Conservation (phyloP, 2,113 vertebrate genomes). For the Regulus satrapa region DNA sequence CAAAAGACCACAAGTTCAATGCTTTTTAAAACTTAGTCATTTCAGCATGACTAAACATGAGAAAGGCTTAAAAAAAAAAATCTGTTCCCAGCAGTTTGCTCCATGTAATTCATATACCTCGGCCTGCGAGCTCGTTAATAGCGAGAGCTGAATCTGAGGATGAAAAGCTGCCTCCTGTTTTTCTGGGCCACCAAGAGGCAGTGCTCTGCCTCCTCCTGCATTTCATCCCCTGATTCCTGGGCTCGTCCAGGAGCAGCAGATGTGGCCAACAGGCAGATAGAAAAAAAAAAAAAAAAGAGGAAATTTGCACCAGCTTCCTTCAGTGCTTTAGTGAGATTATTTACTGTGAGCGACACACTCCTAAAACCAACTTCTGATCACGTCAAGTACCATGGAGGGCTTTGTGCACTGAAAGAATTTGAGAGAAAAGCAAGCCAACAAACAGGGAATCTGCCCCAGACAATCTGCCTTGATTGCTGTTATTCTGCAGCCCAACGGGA, state of each 20-base stretch:
- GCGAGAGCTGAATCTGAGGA: not conserved
- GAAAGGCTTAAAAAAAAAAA: not conserved
- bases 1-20: not conserved
- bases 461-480: not conserved
- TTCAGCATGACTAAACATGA: constrained; percentile 6
- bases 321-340: not conserved
- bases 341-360: not conserved
- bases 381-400: not conserved
- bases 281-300: not conserved
- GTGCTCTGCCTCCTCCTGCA: not conserved
- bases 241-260: not conserved
- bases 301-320: not conserved
- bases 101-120: not conserved
- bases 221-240: not conserved
- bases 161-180: not conserved
- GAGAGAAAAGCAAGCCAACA: not conserved
- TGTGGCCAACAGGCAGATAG: not conserved
- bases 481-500: not conserved
- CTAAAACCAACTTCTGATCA: not conserved
- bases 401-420: not conserved
- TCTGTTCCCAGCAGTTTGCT: not conserved
- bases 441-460: not conserved
- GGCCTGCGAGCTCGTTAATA: not conserved
- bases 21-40: not conserved
- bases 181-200: not conserved